phyloP scores from a whole-genome alignment of 2,113 vertebrate genomes.

The Actenoides hombroni region DNA sequence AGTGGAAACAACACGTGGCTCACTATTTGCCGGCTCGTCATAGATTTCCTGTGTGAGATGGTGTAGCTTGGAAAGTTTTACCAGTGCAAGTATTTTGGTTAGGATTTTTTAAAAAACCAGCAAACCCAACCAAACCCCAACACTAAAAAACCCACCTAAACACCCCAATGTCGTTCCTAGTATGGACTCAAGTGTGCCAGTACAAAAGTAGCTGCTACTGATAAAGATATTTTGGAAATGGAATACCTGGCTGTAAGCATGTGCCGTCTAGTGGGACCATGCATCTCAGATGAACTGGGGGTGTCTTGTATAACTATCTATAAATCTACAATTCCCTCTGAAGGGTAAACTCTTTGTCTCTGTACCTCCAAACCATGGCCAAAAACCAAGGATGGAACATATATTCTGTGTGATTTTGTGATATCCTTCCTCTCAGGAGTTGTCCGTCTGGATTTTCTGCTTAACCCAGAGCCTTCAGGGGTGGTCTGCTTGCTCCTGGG shows the following conservation, averaged over 20 bases:
- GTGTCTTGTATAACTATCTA: background rate
- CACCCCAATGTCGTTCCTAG: background rate
- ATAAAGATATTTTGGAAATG: background rate
- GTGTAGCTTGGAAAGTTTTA: constrained; percentile 19
- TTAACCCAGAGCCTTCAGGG: background rate
- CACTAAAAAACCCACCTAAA: background rate
- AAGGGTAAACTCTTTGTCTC: background rate
- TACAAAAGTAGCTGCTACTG: background rate
- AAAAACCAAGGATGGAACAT: background rate
- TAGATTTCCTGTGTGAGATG: background rate
- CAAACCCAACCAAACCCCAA: background rate
- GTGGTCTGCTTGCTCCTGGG: background rate
- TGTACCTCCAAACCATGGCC: background rate
- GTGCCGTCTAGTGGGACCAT: background rate
- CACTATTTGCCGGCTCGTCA: background rate
- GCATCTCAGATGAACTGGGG: background rate
- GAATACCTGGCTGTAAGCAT: background rate
- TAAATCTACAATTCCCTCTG: background rate
- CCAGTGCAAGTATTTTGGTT: background rate
- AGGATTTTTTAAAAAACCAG: background rate
- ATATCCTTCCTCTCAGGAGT: background rate
- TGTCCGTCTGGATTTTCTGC: background rate
- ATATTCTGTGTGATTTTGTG: too few relatives aligned
- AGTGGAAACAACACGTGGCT: background rate
- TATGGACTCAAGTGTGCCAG: background rate